phyloP scores from a whole-genome alignment of 2,888 invertebrate genomes.

The Tachina lurida region DNA sequence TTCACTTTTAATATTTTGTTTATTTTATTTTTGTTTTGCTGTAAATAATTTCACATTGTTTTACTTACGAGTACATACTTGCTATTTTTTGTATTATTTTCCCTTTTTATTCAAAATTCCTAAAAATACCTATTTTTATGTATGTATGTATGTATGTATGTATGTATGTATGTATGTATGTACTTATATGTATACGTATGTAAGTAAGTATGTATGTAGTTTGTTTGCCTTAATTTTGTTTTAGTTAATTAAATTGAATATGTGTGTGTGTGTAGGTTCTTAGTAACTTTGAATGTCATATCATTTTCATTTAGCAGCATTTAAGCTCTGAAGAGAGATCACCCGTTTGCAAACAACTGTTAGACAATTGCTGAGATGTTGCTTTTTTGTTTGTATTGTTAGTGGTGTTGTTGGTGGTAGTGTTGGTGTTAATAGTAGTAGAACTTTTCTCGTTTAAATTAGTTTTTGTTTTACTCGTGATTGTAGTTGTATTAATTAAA shows the following conservation, averaged over 20 bases:
- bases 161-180: neutral
- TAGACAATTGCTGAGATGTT: constrained; percentile 52
- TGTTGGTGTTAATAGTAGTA: constrained; percentile 31
- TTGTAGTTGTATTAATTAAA: constrained; percentile 34
- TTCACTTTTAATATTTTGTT: constrained; percentile 38
- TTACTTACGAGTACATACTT: constrained; percentile 10
- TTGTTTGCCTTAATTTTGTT: constrained; percentile 18
- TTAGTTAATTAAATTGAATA: constrained; percentile 26
- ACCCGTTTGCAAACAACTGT: constrained; percentile 58
- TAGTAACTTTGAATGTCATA: constrained; percentile 55
- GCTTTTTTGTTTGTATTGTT: constrained; percentile 12
- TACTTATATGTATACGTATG: no score
- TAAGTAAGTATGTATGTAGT: neutral
- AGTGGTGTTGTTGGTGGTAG: constrained; percentile 46
- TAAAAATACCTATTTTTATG: constrained; percentile 48
- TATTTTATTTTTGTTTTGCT: constrained; percentile 32
- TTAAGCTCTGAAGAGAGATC: constrained; percentile 66
- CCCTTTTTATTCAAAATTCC: constrained; percentile 49
- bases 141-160: no score
- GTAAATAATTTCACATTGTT: constrained; percentile 64
- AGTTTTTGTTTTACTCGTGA: constrained; percentile 29
- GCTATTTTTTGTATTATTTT: constrained; percentile 2
- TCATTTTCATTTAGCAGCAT: constrained; percentile 58
- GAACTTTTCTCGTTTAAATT: constrained; percentile 42
- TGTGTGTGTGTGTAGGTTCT: constrained; percentile 9